These are phyloP conservation scores for Jacana jacana DNA, from an alignment of 2,113 vertebrate species.

Conservation along the genomic window DNA sequence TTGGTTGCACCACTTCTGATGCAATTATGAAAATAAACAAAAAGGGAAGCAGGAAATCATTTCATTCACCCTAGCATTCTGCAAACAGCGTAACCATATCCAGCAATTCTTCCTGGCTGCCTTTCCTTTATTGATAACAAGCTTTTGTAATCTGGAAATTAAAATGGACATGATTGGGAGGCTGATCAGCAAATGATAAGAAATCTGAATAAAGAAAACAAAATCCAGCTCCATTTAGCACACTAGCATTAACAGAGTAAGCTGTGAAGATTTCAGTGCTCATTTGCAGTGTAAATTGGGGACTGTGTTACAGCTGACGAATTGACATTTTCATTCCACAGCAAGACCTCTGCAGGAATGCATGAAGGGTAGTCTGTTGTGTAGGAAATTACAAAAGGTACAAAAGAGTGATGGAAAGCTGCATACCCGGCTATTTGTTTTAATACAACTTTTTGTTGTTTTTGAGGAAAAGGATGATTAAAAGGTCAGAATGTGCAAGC, in stretches of 20 bases:
- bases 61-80: neutral
- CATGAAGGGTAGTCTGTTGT: neutral
- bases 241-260: neutral
- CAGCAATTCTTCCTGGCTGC: neutral
- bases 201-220: neutral
- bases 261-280: conserved; percentile 25
- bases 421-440: neutral
- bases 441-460: neutral
- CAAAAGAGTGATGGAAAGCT: neutral
- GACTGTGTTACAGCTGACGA: neutral
- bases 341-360: neutral
- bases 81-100: neutral
- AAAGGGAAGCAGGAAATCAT: conserved; percentile 3
- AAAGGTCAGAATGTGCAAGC: neutral
- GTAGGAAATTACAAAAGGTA: neutral
- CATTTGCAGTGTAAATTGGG: conserved; percentile 6
- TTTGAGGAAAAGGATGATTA: neutral
- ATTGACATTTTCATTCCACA: neutral
- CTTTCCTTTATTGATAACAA: neutral
- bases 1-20: neutral
- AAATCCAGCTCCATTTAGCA: neutral
- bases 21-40: conserved; percentile 22
- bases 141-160: neutral
- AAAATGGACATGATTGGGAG: neutral
- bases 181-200: neutral